phyloP scores from a whole-genome alignment of 2,888 invertebrate species.

The Autographa gamma region DNA sequence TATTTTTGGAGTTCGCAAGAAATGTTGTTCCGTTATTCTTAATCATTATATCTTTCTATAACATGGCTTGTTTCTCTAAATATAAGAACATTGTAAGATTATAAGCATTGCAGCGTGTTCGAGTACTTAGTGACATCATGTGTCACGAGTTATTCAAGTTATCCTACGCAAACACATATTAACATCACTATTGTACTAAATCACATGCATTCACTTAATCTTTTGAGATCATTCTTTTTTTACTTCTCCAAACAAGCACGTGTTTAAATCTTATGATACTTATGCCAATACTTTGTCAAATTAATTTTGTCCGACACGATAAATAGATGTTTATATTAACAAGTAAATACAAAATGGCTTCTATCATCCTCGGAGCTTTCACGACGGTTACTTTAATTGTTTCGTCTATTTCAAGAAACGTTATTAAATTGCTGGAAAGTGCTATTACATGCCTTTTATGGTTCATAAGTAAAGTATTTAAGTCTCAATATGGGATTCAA shows the following conservation, averaged over 20 bases:
- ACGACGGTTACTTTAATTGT: background rate
- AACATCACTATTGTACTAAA: conserved; percentile 24
- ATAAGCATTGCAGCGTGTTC: conserved; percentile 6
- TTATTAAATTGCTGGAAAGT: conserved; percentile 17
- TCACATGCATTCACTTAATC: conserved; percentile 35
- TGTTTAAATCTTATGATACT: conserved; percentile 38
- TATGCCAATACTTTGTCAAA: conserved; percentile 15
- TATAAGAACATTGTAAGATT: background rate
- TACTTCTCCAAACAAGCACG: conserved; percentile 25
- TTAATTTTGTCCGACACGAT: background rate
- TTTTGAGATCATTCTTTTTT: conserved; percentile 23
- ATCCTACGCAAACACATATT: conserved; percentile 33
- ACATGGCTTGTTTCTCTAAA: conserved; percentile 20
- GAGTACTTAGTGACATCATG: conserved; percentile 14
- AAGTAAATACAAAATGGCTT: background rate
- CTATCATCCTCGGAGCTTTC: background rate
- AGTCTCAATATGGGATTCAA: conserved; percentile 27
- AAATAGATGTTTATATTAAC: conserved; percentile 7
- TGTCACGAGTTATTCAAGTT: conserved; percentile 31
- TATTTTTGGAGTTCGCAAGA: conserved; percentile 35
- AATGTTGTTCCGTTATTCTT: conserved; percentile 17
- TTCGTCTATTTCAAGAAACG: conserved; percentile 11
- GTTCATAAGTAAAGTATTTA: conserved; percentile 33
- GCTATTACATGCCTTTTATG: conserved; percentile 18
- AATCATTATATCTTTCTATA: conserved; percentile 8